These are phyloP conservation scores for Scarus forsteni DNA, from an alignment of 2,797 vertebrate species.

Conservation along the genomic window DNA sequence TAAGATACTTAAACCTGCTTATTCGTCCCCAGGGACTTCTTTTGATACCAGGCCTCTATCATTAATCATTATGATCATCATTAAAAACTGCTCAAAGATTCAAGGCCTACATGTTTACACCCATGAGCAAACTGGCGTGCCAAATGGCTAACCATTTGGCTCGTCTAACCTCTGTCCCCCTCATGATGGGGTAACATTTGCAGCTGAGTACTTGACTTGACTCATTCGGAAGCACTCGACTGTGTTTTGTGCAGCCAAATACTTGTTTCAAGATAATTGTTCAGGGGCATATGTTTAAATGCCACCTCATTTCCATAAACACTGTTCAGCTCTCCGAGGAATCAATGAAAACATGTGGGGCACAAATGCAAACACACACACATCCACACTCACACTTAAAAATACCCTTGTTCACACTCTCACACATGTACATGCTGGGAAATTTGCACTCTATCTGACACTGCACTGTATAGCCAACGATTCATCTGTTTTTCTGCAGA, in stretches of 20 bases:
- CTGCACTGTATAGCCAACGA: slow-evolving; percentile 26
- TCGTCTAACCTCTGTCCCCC: slow-evolving; percentile 57
- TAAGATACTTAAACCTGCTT: slow-evolving; percentile 39
- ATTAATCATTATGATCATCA: slow-evolving; percentile 36
- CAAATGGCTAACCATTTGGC: slow-evolving; percentile 61
- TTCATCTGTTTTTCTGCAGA: slow-evolving; percentile 69
- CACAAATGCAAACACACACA: slow-evolving; percentile 21
- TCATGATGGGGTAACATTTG: slow-evolving; percentile 54
- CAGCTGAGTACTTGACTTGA: slow-evolving; percentile 51
- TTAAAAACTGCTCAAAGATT: slow-evolving; percentile 49
- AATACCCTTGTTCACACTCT: slow-evolving; percentile 15
- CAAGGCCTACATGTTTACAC: slow-evolving; percentile 23
- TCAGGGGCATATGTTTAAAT: slow-evolving; percentile 77
- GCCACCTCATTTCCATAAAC: slow-evolving; percentile 80
- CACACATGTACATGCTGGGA: not conserved
- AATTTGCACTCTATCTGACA: slow-evolving; percentile 63
- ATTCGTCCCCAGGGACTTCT: slow-evolving; percentile 28
- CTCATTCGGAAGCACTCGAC: slow-evolving; percentile 22
- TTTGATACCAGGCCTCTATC: slow-evolving; percentile 28
- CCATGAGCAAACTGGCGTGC: slow-evolving; percentile 39
- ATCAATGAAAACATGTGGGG: slow-evolving; percentile 65
- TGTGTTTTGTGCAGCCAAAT: slow-evolving; percentile 66
- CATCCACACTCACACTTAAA: slow-evolving; percentile 6
- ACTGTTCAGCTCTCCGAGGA: slow-evolving; percentile 70
- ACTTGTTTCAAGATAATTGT: slow-evolving; percentile 76